Percentiles rank a stretch among this genome's conserved stretches.
Conservation (phyloP, 2,113 vertebrate species). For the Alligator sinensis region DNA sequence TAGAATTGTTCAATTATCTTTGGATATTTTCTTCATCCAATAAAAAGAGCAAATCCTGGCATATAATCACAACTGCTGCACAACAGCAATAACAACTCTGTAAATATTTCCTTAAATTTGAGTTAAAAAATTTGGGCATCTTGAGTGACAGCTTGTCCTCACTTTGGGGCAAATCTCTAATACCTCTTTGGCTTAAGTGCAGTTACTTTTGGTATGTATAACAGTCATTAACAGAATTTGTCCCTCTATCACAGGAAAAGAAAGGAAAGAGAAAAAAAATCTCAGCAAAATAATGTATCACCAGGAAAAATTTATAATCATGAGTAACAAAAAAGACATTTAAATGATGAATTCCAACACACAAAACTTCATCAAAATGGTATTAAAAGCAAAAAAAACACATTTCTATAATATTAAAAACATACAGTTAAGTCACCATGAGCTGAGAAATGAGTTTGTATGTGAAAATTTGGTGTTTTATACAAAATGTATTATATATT, state of each 20-base stretch:
- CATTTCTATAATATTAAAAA: background rate
- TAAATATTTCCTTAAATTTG: background rate
- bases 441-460: background rate
- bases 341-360: background rate
- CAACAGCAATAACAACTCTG: background rate
- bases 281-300: background rate
- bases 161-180: background rate
- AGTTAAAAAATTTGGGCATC: background rate
- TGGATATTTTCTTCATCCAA: background rate
- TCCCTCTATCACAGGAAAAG: background rate
- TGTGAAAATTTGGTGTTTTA: background rate
- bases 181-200: background rate
- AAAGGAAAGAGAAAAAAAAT: background rate
- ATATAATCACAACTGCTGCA: background rate
- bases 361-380: background rate
- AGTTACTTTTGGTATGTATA: background rate
- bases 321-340: background rate
- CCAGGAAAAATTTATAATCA: background rate
- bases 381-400: background rate
- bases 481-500: background rate
- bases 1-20: background rate
- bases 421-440: background rate
- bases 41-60: background rate
- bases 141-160: background rate
- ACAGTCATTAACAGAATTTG: background rate